Conservation (phyloP, 2,797 vertebrate genomes). For the Rhincodon typus region DNA sequence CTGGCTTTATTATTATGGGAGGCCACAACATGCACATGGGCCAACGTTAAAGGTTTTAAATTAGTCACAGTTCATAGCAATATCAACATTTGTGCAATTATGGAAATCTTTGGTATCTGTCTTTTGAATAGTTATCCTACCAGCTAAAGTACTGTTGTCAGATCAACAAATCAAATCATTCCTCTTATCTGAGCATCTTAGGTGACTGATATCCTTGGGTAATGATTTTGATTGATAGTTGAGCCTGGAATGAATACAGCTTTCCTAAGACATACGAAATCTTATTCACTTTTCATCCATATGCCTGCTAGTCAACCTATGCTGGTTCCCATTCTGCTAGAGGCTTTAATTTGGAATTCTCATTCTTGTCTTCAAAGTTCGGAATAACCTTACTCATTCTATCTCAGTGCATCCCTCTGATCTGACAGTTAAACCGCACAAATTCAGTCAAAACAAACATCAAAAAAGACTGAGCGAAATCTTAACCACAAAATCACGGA, state of each 20-base stretch:
- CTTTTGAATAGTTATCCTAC: neutral
- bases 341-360: too few species aligned
- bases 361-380: neutral
- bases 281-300: neutral
- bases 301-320: too few species aligned
- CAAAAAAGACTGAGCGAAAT: neutral
- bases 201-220: neutral
- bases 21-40: neutral
- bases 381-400: neutral
- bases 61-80: neutral
- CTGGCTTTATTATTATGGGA: neutral
- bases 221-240: neutral
- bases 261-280: neutral
- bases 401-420: neutral
- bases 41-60: neutral
- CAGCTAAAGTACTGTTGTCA: neutral
- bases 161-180: neutral
- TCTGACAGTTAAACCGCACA: neutral
- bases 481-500: neutral
- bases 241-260: neutral
- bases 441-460: neutral
- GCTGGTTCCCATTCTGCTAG: too few species aligned
- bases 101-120: neutral
- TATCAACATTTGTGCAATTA: neutral
- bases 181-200: neutral